Conservation (phyloP, 2,797 vertebrate genomes). For the Acanthopagrus latus region DNA sequence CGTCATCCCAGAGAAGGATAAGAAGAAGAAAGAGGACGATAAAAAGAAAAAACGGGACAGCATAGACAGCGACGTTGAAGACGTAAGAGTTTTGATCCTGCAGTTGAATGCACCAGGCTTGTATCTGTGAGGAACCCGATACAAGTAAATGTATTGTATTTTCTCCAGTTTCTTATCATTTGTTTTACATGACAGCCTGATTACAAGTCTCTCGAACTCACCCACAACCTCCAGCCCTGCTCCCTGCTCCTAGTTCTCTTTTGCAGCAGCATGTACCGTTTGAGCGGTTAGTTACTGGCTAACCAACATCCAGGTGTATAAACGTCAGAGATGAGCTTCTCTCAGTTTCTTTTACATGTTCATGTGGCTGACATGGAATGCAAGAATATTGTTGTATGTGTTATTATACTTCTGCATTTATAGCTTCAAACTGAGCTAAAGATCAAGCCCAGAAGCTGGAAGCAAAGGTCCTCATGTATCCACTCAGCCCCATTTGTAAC, state of each 20-base stretch:
- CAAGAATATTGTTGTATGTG: neutral
- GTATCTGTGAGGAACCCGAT: neutral
- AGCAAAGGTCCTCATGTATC: neutral
- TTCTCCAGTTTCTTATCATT: neutral
- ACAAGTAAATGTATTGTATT: neutral
- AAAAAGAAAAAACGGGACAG: conserved; percentile 93
- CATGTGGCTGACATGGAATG: neutral
- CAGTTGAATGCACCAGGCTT: neutral
- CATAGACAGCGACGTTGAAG: conserved; percentile 94
- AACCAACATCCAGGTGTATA: neutral
- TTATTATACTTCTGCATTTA: neutral
- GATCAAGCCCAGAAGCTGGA: neutral
- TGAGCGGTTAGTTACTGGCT: neutral
- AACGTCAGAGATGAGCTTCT: neutral
- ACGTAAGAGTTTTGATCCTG: conserved; percentile 84
- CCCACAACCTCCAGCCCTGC: neutral
- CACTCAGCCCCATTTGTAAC: neutral
- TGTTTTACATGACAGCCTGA: neutral
- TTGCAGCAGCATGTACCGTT: conserved; percentile 6
- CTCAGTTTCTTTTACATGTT: neutral
- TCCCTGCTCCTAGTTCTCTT: neutral
- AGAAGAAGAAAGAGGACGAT: conserved; percentile 99
- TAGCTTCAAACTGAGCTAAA: neutral
- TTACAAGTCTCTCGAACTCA: neutral
- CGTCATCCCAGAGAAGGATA: conserved; percentile 99